phyloP scores from a whole-genome alignment of 2,113 vertebrate genomes.

The Megaleporinus macrocephalus region DNA sequence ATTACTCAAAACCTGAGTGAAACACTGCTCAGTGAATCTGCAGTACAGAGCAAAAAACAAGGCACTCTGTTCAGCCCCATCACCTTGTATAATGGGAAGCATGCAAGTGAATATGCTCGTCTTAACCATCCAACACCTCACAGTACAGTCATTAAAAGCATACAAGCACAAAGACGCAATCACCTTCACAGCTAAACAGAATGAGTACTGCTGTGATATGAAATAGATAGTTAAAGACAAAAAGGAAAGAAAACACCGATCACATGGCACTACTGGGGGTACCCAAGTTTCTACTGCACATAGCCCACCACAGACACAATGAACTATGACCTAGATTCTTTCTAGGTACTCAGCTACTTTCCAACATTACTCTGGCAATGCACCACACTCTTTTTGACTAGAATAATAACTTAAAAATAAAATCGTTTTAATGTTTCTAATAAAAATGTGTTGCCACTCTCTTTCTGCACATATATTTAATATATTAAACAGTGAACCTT shows the following conservation, averaged over 20 bases:
- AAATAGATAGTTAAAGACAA: neutral
- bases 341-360: too few species aligned
- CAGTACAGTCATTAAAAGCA: neutral
- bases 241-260: neutral
- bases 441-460: too few species aligned
- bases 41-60: neutral
- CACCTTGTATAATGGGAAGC: neutral
- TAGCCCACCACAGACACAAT: neutral
- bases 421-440: too few species aligned
- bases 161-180: neutral
- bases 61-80: neutral
- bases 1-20: neutral
- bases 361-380: too few species aligned
- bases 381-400: too few species aligned
- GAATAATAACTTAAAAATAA: too few species aligned
- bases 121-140: neutral
- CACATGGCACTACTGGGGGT: neutral
- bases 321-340: too few species aligned
- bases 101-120: conserved; percentile 4
- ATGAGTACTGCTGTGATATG: neutral
- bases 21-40: conserved; percentile 2
- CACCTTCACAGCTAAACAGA: neutral
- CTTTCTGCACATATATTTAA: too few species aligned
- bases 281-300: neutral
- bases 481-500: too few species aligned